These are phyloP conservation scores for Synodontis membranacea DNA, from an alignment of 2,113 vertebrate species.

Conservation along the genomic window DNA sequence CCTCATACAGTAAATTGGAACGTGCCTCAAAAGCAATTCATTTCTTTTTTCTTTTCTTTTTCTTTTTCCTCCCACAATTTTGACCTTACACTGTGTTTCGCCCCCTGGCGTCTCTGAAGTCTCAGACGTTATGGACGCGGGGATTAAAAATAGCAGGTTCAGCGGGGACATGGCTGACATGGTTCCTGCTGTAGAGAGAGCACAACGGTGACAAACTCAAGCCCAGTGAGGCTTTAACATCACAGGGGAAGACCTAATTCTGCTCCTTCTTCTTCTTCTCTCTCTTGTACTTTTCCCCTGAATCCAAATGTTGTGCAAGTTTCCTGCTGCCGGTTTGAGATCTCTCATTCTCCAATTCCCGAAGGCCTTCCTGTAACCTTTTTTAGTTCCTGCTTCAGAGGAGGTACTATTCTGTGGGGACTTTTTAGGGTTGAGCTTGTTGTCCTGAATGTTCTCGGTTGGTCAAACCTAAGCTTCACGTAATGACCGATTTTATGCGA, in stretches of 20 bases:
- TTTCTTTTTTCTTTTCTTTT: not conserved
- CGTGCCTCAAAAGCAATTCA: constrained; percentile 21
- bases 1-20: constrained; percentile 16
- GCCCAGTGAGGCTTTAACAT: constrained; percentile 30
- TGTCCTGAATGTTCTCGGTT: not conserved
- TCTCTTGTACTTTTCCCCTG: not conserved
- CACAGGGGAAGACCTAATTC: constrained; percentile 36
- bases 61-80: constrained; percentile 5
- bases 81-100: constrained; percentile 43
- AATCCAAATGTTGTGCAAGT: not conserved
- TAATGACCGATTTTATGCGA: not conserved
- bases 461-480: not conserved
- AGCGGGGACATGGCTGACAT: constrained; percentile 31
- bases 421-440: not conserved
- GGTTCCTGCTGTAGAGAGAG: constrained; percentile 38
- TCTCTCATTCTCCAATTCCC: not conserved
- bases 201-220: not conserved
- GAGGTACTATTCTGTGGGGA: not conserved
- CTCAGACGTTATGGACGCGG: not conserved
- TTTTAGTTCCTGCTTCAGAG: not conserved
- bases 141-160: constrained; percentile 52
- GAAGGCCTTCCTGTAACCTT: not conserved
- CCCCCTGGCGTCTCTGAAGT: constrained; percentile 18
- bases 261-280: not conserved
- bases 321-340: not conserved